A percentile compares a stretch with the other conserved stretches of the same genome.
Evolutionary conservation across 2,113 vertebrate species (phyloP).

Genomic region (Saccopteryx leptura): DNA sequence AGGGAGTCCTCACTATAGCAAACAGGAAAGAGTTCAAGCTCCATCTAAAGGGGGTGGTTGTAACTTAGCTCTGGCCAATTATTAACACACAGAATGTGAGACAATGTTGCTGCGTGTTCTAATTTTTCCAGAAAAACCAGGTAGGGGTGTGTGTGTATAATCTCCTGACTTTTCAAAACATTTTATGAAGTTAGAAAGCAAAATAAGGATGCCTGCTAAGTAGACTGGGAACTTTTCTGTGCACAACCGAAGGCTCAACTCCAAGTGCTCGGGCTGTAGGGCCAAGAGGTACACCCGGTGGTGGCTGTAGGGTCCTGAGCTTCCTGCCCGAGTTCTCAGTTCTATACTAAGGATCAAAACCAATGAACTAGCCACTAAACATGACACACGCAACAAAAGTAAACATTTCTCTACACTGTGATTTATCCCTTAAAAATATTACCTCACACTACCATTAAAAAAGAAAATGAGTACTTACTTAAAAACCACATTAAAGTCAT

Average conservation of each 20-base stretch:
- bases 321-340: background rate
- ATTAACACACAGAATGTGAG: background rate
- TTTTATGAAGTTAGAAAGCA: background rate
- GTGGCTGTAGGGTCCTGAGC: background rate
- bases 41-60: background rate
- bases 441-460: slow-evolving; percentile 60
- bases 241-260: background rate
- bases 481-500: slow-evolving; percentile 71
- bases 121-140: slow-evolving; percentile 59
- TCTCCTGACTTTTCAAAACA: slow-evolving; percentile 37
- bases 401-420: slow-evolving; percentile 32
- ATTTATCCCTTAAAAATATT: slow-evolving; percentile 61
- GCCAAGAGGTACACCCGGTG: background rate
- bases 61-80: background rate
- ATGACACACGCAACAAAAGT: slow-evolving; percentile 24
- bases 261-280: background rate
- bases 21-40: background rate
- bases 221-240: background rate
- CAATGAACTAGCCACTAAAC: background rate
- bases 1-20: background rate
- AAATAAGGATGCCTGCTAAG: background rate
- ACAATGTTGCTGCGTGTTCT: background rate
- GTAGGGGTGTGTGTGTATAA: background rate
- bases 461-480: slow-evolving; percentile 63
- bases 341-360: background rate